Base-by-base conservation (phyloP, 2,797 vertebrate genomes). In the Hippocampus kuda region DNA sequence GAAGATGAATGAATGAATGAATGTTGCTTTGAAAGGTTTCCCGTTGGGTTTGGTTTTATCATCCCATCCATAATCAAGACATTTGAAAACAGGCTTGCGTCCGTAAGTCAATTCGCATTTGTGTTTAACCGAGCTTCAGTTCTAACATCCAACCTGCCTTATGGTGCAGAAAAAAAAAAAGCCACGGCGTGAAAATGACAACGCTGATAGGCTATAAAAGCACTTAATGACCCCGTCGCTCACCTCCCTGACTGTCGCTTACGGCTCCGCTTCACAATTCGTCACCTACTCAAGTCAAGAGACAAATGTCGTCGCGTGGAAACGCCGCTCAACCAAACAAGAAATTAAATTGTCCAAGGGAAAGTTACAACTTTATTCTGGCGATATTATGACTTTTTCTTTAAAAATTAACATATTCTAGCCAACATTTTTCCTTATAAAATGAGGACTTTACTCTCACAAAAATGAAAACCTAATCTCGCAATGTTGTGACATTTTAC, bases 131-230 rank as follows among this genome's bases (percentile, higher is more conserved):
- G 76, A 85, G 85, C 84, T 79, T 83, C 70, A 66, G 78, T 71
- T 66, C 66, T 69, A 73, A 86, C 83, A 86, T 79, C 75, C 76
- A 75, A 70, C 70, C 76, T n/a, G 75, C 70, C 81, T 86, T 85
- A 87, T 86, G 85, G 82, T 72, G 84, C 86, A 85, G 84, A 85
- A 81, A 82, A 83, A 75, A 75, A 82, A 81, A 54, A 81, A 85
- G 85, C 88, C 82, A 84, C 80, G 81, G 68, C 62, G 64, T 65
- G 72, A 81, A 75, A 81, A 78, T 80, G 83, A 86, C 85, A 79
- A 84, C 80, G 77, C 83, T 87, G 87, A 88, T 86, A 77, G 82
- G 83, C 87, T 85, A 88, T 88, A 90, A 89, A 89, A 89, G 75
- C 79, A 84, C 85, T 87, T 87, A 87, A 86, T 84, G 84, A 64